Evolutionary conservation across 2,113 vertebrate species (phyloP), one percentile per base, ranked within the genome.

Genomic region (Myxocyprinus asiaticus): DNA sequence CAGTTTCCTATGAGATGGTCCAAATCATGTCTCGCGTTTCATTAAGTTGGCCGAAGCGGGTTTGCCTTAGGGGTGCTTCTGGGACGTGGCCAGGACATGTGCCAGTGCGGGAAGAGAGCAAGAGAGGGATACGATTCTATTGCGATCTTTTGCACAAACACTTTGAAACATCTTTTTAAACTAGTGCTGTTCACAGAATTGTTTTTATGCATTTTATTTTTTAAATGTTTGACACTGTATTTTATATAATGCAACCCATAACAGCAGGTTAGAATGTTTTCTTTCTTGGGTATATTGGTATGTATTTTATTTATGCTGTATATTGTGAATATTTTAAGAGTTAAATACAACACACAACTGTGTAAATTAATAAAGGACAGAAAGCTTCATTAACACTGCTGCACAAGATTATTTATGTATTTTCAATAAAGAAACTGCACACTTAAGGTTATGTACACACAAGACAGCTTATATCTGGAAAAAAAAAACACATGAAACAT

Each of bases 241-340:
- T 94, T 94, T 95, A 94, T 95, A 94, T 90, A 92, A 95, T 88
- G 89, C 88, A 93, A 94, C 91, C 93, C 91, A 94, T 92, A 91
- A 92, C 88, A 93, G 93, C 90, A 93, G 87, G 89, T 92, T 89
- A 94, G 93, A 95, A 96, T 94, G 91, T 93, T 95, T 94, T 89
- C 89, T 94, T 93, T 87, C 88, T 88, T 83, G 83, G 86, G 67
- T 90, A 90, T 81, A 86, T 82, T 81, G 70, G 67, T 85, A 81
- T 84, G 83, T 79, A 81, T 84, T 70, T 80, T 80, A 86, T 77
- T 84, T 67, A 81, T 78, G 75, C 81, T 82, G 82, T 82, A 88
- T 83, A 85, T 68, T 83, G 74, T 83, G 80, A 82, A 83, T 74
- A 88, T 71, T 67, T 76, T 74, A 6, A 69, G 59, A 73, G 22